Conservation (phyloP, 92 coral and sea anemone species). For the Hydrozoanthus gracilis region DNA sequence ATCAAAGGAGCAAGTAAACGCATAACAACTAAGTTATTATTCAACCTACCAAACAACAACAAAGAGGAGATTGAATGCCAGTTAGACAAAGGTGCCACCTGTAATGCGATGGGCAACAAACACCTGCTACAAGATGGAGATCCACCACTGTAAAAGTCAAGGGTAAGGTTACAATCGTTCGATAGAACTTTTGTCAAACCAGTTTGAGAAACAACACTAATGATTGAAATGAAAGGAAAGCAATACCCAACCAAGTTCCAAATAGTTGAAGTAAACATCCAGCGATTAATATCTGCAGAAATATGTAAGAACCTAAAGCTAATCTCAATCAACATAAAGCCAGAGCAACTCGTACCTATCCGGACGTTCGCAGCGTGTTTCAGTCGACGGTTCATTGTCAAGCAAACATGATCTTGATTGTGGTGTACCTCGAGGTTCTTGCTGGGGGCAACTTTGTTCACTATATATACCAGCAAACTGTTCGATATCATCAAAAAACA, state of each 20-base stretch:
- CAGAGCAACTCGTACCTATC: neutral
- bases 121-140: constrained; percentile 20
- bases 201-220: constrained; percentile 14
- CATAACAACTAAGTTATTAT: constrained; percentile 23
- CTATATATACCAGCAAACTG: too few species aligned
- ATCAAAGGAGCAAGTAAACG: constrained; percentile 19
- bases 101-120: constrained; percentile 15
- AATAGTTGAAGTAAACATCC: constrained; percentile 22
- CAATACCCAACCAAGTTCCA: constrained; percentile 25
- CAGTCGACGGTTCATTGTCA: too few species aligned
- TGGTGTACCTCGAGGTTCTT: too few species aligned
- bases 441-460: too few species aligned
- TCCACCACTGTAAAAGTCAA: constrained; percentile 14
- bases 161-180: constrained; percentile 7
- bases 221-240: constrained; percentile 14
- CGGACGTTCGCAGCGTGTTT: too few species aligned
- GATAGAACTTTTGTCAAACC: neutral
- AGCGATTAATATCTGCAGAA: constrained; percentile 42
- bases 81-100: neutral
- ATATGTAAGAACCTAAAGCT: constrained; percentile 5
- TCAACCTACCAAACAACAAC: constrained; percentile 9
- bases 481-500: too few species aligned
- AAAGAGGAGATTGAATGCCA: constrained; percentile 3
- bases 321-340: constrained; percentile 17
- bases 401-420: too few species aligned